Conservation (phyloP, 2,113 vertebrate genomes). For the Heterotilapia buettikoferi region DNA sequence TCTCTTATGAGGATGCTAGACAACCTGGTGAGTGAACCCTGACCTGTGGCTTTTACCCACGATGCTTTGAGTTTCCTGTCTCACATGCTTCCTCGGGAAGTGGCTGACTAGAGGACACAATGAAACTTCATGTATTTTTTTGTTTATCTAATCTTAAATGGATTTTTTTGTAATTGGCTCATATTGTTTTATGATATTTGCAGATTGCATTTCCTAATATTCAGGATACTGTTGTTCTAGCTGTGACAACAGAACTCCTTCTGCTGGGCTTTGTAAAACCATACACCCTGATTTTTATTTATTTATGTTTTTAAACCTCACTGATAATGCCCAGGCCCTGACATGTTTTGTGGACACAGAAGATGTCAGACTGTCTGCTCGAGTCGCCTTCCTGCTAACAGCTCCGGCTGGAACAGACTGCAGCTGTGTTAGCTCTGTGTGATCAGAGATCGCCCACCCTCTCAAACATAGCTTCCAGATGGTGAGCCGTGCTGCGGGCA, state of each 20-base stretch:
- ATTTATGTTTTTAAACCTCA: neutral
- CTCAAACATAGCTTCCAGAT: slow-evolving; percentile 59
- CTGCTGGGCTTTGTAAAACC: neutral
- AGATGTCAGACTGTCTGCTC: slow-evolving; percentile 37
- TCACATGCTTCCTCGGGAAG: slow-evolving; percentile 27
- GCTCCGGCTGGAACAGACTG: slow-evolving; percentile 39
- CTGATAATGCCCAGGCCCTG: slow-evolving; percentile 13
- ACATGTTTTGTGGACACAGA: neutral
- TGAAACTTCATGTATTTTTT: neutral
- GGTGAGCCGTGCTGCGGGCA: slow-evolving; percentile 41
- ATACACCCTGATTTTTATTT: neutral
- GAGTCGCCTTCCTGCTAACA: slow-evolving; percentile 21
- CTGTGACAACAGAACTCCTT: neutral
- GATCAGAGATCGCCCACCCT: slow-evolving; percentile 40
- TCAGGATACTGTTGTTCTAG: neutral
- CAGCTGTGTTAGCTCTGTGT: slow-evolving; percentile 52
- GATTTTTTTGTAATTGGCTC: neutral
- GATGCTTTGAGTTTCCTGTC: slow-evolving; percentile 41
- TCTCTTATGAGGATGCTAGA: slow-evolving; percentile 96
- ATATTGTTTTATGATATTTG: neutral
- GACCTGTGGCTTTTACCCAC: slow-evolving; percentile 20
- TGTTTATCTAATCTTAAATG: neutral
- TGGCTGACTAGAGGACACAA: slow-evolving; percentile 31
- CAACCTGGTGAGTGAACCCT: slow-evolving; percentile 84
- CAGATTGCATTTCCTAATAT: neutral